phyloP scores from a whole-genome alignment of 2,113 vertebrate species.

The Cyprinodon brontotheroides region DNA sequence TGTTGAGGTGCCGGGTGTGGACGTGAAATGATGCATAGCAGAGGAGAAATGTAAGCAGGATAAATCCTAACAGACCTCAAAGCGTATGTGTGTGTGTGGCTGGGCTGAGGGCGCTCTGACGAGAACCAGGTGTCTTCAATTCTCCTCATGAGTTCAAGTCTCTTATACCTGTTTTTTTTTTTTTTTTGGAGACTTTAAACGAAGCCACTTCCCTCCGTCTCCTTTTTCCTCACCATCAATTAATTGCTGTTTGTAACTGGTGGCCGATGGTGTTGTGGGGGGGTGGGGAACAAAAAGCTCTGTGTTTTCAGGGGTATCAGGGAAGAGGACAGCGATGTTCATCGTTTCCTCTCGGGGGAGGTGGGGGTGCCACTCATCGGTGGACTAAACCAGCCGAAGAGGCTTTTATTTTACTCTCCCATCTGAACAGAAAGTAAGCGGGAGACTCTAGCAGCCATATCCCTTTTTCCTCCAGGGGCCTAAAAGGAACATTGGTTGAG shows the following conservation, averaged over 20 bases:
- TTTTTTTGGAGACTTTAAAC: constrained; percentile 25
- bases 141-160: constrained; percentile 49
- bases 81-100: constrained; percentile 47
- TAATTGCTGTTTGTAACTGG: constrained; percentile 39
- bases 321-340: constrained; percentile 38
- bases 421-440: constrained; percentile 53
- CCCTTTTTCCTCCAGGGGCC: constrained; percentile 39
- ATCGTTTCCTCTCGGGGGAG: constrained; percentile 54
- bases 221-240: constrained; percentile 49
- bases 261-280: constrained; percentile 33
- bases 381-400: constrained; percentile 21
- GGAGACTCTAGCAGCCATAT: constrained; percentile 45
- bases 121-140: constrained; percentile 73
- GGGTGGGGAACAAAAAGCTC: constrained; percentile 5
- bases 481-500: constrained; percentile 51
- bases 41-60: constrained; percentile 74
- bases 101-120: constrained; percentile 64
- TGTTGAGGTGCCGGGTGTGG: constrained; percentile 66
- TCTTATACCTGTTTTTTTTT: constrained; percentile 23
- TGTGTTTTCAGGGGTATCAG: constrained; percentile 12
- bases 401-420: constrained; percentile 21
- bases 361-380: constrained; percentile 47
- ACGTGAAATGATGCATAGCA: constrained; percentile 73
- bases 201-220: constrained; percentile 27
- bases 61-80: constrained; percentile 72